A percentile compares a stretch with the other conserved stretches of the same genome.
Conservation (phyloP, 2,888 invertebrate species). For the Hartigia nigra region DNA sequence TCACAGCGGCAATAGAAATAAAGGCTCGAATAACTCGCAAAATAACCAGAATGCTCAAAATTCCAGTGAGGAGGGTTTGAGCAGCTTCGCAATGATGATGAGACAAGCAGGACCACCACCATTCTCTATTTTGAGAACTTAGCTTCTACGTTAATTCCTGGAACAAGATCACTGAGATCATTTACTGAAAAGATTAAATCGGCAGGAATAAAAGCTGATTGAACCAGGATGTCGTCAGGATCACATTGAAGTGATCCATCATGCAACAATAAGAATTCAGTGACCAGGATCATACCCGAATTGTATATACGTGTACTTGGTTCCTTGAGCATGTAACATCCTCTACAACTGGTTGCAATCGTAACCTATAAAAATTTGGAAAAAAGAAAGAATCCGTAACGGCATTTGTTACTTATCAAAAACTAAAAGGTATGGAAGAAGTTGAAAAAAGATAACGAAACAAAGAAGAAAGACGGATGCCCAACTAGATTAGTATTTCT, state of each 20-base stretch:
- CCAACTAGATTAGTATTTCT: neutral
- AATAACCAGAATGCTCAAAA: conserved; percentile 55
- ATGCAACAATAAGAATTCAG: too few relatives aligned
- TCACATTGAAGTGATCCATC: neutral
- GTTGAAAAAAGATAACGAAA: neutral
- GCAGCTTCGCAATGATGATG: conserved; percentile 59
- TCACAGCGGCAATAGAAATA: conserved; percentile 77
- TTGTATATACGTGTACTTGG: neutral
- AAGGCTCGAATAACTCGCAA: conserved; percentile 64
- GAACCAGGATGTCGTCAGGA: neutral
- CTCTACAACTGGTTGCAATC: neutral
- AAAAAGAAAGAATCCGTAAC: neutral
- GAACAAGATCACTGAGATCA: neutral
- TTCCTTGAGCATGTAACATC: neutral
- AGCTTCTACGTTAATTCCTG: conserved; percentile 21
- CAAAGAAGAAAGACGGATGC: neutral
- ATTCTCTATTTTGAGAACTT: conserved; percentile 60
- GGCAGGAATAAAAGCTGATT: neutral
- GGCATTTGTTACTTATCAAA: neutral
- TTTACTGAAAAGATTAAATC: neutral
- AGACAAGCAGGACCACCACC: conserved; percentile 60
- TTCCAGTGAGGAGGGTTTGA: conserved; percentile 50
- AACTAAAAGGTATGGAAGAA: neutral
- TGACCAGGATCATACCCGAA: too few relatives aligned
- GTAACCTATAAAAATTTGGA: neutral